Conservation (phyloP, 2,113 vertebrate species). For the Mellivora capensis region DNA sequence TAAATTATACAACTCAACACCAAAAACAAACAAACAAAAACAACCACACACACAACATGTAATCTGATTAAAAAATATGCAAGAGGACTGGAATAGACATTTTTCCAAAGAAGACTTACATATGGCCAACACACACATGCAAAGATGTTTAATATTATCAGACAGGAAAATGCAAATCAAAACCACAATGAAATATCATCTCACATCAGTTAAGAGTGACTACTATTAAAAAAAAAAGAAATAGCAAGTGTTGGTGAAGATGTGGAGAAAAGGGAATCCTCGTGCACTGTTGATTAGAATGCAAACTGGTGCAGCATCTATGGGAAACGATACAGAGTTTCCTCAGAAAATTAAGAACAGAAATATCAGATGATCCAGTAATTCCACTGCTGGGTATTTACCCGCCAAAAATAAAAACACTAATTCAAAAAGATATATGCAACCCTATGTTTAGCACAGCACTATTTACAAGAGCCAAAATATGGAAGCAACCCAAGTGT, state of each 20-base stretch:
- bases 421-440: background rate
- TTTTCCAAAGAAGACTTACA: background rate
- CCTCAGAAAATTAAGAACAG: background rate
- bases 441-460: background rate
- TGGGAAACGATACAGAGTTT: background rate
- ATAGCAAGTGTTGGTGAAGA: background rate
- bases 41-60: background rate
- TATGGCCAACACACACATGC: background rate
- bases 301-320: background rate
- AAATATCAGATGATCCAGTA: background rate
- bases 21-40: background rate
- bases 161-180: background rate
- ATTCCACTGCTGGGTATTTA: background rate
- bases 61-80: background rate
- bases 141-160: background rate
- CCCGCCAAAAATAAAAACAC: background rate
- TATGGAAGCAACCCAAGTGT: background rate
- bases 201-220: background rate
- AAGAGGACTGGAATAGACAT: background rate
- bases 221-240: background rate
- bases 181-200: background rate
- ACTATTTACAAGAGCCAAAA: background rate
- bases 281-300: background rate
- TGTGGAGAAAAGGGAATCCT: background rate
- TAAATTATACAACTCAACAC: background rate